Evolutionary conservation across 2,113 vertebrate species (phyloP).

Genomic region (Balaeniceps rex): DNA sequence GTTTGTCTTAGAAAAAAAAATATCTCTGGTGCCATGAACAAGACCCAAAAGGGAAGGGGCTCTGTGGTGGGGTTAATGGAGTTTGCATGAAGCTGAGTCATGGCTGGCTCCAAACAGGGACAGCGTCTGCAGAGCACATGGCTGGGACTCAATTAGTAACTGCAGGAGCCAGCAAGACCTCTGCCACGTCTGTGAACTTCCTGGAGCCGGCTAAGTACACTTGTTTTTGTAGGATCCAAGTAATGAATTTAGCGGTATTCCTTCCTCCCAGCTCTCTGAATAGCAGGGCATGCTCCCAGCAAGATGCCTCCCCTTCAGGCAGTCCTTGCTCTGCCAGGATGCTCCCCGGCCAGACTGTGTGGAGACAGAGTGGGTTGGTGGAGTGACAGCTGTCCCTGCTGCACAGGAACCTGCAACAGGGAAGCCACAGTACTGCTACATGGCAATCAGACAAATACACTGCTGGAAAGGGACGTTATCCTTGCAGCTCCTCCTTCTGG

Average conservation of each 20-base stretch:
- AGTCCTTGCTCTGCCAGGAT: not conserved
- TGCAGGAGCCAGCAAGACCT: not conserved
- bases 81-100: constrained; percentile 21
- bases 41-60: not conserved
- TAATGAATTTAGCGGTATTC: not conserved
- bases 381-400: not conserved
- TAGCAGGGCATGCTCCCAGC: not conserved
- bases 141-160: not conserved
- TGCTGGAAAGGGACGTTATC: not conserved
- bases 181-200: not conserved
- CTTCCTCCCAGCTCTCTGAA: not conserved
- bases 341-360: not conserved
- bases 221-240: not conserved
- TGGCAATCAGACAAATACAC: not conserved
- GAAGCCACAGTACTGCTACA: not conserved
- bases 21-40: not conserved
- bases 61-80: not conserved
- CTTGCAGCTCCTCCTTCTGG: not conserved
- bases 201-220: not conserved
- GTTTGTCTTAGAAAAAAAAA: not conserved
- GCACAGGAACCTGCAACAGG: not conserved
- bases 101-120: not conserved
- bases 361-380: not conserved
- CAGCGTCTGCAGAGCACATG: not conserved
- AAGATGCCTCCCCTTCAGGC: not conserved